Evolutionary conservation across 2,113 vertebrate genomes (phyloP), one percentile per base, ranked within the genome.

Genomic region (Ammodytes dubius): DNA sequence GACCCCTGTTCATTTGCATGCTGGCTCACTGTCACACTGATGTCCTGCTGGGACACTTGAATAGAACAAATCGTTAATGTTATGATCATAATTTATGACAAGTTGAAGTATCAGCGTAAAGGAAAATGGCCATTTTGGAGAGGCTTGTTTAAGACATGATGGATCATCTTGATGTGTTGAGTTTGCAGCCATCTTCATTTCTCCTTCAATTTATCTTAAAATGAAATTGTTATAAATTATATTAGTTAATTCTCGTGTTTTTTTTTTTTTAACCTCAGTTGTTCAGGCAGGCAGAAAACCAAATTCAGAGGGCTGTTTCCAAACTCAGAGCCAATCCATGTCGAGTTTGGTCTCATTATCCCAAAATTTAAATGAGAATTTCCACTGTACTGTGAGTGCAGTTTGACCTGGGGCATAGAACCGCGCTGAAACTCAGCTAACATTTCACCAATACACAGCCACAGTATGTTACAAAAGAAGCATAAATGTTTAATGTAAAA

Each of bases 291-390:
- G 39, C 6, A 47, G 46, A 35, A 77, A 74, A 81, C 57, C 8
- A 53, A 70, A 70, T 27, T 27, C 65, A 7, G 58, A 61, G 39
- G 17, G 19, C 37, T 7, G 7, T 82, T 79, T 77, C 45, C 40
- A 57, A 74, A 57, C 58, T 76, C 27, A 35, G 19, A 75, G n/a
- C 47, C 70, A 71, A 8, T 70, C 60, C 70, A 53, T 50, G 15
- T 56, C n/a, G 6, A 65, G 27, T 83, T 53, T 69, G 56, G 13
- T 58, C 60, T 58, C 47, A 72, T 75, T 72, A 69, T 52, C 60
- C 46, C 17, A 47, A 12, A 79, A 59, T 79, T 70, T 54, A 70
- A 46, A 74, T n/a, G 2, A 58, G 40, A 64, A 53, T 64, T 71
- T 81, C 57, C 40, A 40, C 7, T 9, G 10, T 19, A 49, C 13